These are phyloP conservation scores for Drosophila lacteicornis DNA, from an alignment of 1,140 invertebrate species.

Conservation along the genomic window DNA sequence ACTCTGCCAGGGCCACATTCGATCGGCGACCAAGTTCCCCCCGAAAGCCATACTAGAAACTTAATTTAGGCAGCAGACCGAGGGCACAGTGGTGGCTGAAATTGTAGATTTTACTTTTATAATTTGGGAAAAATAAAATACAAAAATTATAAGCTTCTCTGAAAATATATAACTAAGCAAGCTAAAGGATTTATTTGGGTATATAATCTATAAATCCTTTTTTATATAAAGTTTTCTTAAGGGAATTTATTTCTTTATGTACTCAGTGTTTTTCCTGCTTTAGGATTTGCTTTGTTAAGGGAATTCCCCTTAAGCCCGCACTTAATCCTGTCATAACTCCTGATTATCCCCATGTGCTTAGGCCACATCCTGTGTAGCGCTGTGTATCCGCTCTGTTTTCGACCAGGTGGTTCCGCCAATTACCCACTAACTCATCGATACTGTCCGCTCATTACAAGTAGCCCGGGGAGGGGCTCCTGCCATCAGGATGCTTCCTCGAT, in stretches of 20 bases:
- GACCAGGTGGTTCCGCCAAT: conserved; percentile 11
- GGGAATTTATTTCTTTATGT: no score
- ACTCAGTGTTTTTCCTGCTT: no score
- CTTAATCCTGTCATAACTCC: conserved; percentile 4
- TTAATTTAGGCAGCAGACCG: no score
- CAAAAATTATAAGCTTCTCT: not conserved
- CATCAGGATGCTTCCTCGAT: not conserved
- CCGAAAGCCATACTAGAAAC: no score
- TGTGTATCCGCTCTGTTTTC: not conserved
- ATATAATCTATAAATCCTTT: not conserved
- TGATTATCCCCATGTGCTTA: not conserved
- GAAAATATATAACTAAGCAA: no score
- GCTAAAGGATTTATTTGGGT: no score
- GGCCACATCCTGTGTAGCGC: conserved; percentile 6
- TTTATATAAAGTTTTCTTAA: not conserved
- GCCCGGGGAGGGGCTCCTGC: not conserved
- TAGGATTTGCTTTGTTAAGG: no score
- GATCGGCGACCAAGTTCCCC: conserved; percentile 15
- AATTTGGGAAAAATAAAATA: not conserved
- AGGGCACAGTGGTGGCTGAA: not conserved
- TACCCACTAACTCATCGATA: conserved; percentile 28
- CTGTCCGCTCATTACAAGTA: conserved; percentile 28
- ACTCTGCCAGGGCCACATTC: not conserved
- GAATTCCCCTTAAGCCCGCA: no score
- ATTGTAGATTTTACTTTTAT: not conserved